phyloP scores from a whole-genome alignment of 2,888 invertebrate genomes.

The Steromphala cineraria region DNA sequence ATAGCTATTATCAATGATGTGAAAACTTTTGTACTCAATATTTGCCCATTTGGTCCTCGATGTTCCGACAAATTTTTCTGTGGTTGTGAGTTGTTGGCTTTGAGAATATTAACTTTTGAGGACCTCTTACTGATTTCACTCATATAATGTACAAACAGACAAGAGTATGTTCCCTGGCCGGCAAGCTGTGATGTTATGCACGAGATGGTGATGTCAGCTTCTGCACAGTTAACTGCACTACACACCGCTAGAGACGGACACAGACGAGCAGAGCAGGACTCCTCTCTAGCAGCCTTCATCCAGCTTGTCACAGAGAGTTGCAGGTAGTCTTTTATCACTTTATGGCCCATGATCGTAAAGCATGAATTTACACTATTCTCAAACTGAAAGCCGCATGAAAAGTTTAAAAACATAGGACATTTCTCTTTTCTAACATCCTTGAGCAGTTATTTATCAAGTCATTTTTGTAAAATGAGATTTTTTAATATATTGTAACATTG shows the following conservation, averaged over 20 bases:
- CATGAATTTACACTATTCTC: no score
- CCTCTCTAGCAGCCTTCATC: neutral
- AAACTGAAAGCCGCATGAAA: no score
- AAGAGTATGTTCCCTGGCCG: neutral
- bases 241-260: no score
- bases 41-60: neutral
- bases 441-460: no score
- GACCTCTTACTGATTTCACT: neutral
- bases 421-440: no score
- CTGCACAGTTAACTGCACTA: neutral
- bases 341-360: no score
- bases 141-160: neutral
- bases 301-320: neutral
- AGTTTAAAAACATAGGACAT: no score
- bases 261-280: neutral
- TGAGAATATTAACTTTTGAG: no score
- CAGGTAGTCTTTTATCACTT: neutral
- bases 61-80: no score
- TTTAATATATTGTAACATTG: no score
- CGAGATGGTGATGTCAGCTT: neutral
- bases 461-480: no score
- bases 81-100: no score
- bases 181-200: neutral
- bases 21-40: neutral
- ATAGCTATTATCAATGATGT: neutral